Evolutionary conservation across 2,888 invertebrate species (phyloP).

Genomic region (Teleiodes luculella): DNA sequence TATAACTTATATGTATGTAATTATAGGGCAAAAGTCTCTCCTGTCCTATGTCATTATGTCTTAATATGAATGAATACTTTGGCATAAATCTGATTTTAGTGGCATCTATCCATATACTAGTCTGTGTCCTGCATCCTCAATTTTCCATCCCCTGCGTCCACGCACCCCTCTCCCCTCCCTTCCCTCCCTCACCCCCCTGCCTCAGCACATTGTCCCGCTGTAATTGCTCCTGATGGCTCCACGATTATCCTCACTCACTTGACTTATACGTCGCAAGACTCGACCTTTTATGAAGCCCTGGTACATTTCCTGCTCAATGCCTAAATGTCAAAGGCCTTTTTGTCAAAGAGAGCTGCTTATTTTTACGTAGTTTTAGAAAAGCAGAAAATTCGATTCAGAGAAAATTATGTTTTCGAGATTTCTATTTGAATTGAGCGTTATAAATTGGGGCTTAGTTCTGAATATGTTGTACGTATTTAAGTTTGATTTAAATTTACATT

Average conservation of each 20-base stretch:
- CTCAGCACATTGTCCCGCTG: constrained; percentile 7
- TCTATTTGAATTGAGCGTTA: too few relatives aligned
- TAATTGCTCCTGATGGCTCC: constrained; percentile 16
- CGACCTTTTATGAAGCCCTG: neutral
- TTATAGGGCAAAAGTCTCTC: too few relatives aligned
- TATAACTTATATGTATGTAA: too few relatives aligned
- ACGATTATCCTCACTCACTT: constrained; percentile 2
- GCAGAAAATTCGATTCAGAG: too few relatives aligned
- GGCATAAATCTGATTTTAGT: neutral
- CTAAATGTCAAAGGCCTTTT: neutral
- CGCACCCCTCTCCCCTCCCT: neutral
- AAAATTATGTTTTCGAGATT: too few relatives aligned
- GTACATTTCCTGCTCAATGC: neutral
- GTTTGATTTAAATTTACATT: too few relatives aligned
- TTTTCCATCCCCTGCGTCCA: constrained; percentile 45
- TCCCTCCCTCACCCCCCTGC: neutral
- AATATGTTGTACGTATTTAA: too few relatives aligned
- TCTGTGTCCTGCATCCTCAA: constrained; percentile 45
- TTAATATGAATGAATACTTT: neutral
- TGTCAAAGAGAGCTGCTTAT: too few relatives aligned
- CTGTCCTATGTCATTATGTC: too few relatives aligned
- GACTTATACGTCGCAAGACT: neutral
- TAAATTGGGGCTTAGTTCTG: too few relatives aligned
- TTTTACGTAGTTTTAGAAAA: too few relatives aligned
- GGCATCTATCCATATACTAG: neutral